Conservation (phyloP, 2,888 invertebrate genomes). For the Trachelus tabidus region DNA sequence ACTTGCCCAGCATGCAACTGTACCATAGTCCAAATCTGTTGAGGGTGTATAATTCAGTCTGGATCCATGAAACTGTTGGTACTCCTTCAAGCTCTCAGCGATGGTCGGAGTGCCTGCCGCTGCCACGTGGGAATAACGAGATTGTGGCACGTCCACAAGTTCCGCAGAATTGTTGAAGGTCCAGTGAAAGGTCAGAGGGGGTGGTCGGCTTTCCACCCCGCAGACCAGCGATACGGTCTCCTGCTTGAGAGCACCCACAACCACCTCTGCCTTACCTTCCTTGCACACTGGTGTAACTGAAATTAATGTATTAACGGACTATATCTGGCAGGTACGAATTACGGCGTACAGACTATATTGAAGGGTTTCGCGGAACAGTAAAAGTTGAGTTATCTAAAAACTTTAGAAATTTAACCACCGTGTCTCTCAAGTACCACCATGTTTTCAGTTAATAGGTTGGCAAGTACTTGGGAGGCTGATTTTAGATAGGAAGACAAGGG, state of each 20-base stretch:
- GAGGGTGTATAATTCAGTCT: constrained; percentile 87
- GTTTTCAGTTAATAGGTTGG: too few relatives aligned
- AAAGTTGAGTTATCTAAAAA: too few relatives aligned
- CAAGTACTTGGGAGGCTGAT: too few relatives aligned
- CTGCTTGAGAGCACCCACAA: constrained; percentile 84
- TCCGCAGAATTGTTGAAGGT: constrained; percentile 93
- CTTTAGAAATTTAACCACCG: too few relatives aligned
- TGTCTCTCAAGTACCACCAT: too few relatives aligned
- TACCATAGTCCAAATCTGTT: constrained; percentile 90
- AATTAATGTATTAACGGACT: constrained; percentile 1
- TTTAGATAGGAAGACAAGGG: too few relatives aligned
- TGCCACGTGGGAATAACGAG: constrained; percentile 65
- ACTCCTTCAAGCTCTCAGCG: constrained; percentile 55
- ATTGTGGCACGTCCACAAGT: constrained; percentile 80
- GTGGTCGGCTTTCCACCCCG: constrained; percentile 90
- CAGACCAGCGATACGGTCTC: constrained; percentile 88
- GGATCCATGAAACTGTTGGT: constrained; percentile 69
- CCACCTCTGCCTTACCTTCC: constrained; percentile 81
- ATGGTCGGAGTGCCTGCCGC: constrained; percentile 49
- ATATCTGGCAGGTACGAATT: too few relatives aligned
- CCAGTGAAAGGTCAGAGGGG: constrained; percentile 88
- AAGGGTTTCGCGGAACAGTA: too few relatives aligned
- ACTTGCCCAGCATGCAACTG: constrained; percentile 86
- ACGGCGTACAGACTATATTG: too few relatives aligned
- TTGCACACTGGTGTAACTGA: constrained; percentile 58